These are phyloP conservation scores for Paramormyrops hopkinsi DNA, from an alignment of 2,797 vertebrate species.

Conservation along the genomic window DNA sequence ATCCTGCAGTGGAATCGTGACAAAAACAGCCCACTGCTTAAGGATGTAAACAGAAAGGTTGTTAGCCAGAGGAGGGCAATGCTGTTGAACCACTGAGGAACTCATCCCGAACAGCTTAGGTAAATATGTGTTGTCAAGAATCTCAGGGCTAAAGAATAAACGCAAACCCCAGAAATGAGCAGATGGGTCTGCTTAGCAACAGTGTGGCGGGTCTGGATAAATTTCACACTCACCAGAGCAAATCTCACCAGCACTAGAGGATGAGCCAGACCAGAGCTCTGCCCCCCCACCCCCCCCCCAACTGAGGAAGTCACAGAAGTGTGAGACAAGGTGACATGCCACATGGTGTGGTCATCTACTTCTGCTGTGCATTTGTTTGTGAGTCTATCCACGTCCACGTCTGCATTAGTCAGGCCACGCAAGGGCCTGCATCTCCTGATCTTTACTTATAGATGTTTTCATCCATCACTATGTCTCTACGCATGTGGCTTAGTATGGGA, in stretches of 20 bases:
- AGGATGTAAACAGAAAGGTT: background rate
- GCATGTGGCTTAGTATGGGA: background rate
- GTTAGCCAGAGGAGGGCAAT: background rate
- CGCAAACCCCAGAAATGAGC: background rate
- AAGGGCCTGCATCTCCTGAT: background rate
- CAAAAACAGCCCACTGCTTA: background rate
- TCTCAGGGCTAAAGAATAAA: background rate
- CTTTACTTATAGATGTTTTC: background rate
- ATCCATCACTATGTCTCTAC: background rate
- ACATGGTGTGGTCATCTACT: constrained; percentile 1
- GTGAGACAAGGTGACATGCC: background rate
- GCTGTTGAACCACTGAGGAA: background rate
- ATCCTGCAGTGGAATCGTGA: background rate
- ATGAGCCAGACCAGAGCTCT: background rate
- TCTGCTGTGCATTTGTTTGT: background rate
- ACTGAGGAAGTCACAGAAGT: background rate
- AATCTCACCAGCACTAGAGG: background rate
- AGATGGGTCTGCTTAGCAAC: background rate
- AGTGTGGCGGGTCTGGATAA: background rate
- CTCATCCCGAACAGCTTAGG: background rate
- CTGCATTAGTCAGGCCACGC: background rate
- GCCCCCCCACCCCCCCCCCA: background rate
- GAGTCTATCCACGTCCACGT: background rate
- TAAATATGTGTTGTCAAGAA: constrained; percentile 5
- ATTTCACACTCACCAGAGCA: background rate